phyloP scores from a whole-genome alignment of 2,797 vertebrate genomes.

The Sebastes ruberrimus region DNA sequence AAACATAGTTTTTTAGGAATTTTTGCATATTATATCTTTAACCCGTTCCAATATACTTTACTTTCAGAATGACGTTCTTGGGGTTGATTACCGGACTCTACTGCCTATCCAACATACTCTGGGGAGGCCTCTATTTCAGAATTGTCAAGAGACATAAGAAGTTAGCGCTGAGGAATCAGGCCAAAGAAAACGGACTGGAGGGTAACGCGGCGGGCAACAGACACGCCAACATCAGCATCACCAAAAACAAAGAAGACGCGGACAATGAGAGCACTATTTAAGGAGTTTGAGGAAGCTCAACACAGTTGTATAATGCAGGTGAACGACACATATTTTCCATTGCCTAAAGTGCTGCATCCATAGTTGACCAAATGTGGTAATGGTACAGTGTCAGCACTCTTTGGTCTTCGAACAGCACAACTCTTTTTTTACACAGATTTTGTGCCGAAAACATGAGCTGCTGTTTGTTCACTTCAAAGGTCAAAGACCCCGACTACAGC shows the following conservation, averaged over 20 bases:
- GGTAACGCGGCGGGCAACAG: conserved; percentile 30
- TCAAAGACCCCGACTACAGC: background rate
- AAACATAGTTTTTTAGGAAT: too few relatives aligned
- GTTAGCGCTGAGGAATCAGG: conserved; percentile 59
- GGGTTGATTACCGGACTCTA: conserved; percentile 77
- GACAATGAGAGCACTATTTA: conserved; percentile 80
- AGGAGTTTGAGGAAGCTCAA: background rate
- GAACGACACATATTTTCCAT: background rate
- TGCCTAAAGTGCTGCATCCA: conserved; percentile 10
- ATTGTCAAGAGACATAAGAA: conserved; percentile 76
- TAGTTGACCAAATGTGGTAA: conserved; percentile 38
- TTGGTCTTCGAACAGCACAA: conserved; percentile 5
- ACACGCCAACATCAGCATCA: conserved; percentile 55
- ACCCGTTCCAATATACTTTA: background rate
- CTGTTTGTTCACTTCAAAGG: conserved; percentile 10
- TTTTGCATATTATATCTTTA: background rate
- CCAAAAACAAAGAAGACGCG: conserved; percentile 58
- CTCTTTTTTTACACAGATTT: background rate
- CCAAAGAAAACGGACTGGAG: conserved; percentile 62
- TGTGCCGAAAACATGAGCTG: background rate
- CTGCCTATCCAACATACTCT: conserved; percentile 64
- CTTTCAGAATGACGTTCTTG: conserved; percentile 74
- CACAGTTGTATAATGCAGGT: background rate
- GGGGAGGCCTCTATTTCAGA: conserved; percentile 63
- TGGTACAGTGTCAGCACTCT: conserved; percentile 38